A percentile compares a stretch with the other conserved stretches of the same genome.
Evolutionary conservation across 2,888 invertebrate species (phyloP).

Genomic region (Lithophane leautieri): DNA sequence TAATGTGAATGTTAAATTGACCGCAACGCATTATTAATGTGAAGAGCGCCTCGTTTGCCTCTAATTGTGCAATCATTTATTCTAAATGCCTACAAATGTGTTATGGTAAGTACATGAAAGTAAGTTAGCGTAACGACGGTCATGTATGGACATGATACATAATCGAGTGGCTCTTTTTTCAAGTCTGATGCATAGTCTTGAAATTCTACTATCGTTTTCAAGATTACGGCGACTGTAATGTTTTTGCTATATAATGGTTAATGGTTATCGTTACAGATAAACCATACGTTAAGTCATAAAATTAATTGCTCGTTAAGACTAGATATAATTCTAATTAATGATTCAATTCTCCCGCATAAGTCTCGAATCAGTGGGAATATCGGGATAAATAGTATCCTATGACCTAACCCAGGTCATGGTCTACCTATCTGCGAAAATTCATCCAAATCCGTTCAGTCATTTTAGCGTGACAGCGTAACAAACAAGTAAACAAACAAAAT

Average conservation of each 20-base stretch:
- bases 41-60: slow-evolving; percentile 75
- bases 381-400: too few species aligned
- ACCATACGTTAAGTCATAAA: slow-evolving; percentile 35
- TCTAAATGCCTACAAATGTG: slow-evolving; percentile 70
- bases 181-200: slow-evolving; percentile 45
- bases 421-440: too few species aligned
- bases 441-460: too few species aligned
- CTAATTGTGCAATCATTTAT: slow-evolving; percentile 74
- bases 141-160: slow-evolving; percentile 50
- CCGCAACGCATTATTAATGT: slow-evolving; percentile 76
- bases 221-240: slow-evolving; percentile 28
- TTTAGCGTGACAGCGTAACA: too few species aligned
- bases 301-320: slow-evolving; percentile 40
- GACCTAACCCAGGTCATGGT: too few species aligned
- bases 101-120: slow-evolving; percentile 66
- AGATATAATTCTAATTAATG: slow-evolving; percentile 23
- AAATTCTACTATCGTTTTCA: slow-evolving; percentile 44
- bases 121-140: slow-evolving; percentile 68
- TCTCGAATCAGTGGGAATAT: too few species aligned
- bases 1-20: slow-evolving; percentile 79
- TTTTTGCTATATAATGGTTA: slow-evolving; percentile 26
- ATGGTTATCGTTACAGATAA: slow-evolving; percentile 52
- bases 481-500: too few species aligned
- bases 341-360: slow-evolving; percentile 2
- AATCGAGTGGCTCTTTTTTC: slow-evolving; percentile 32